Base-by-base conservation (phyloP, 2,888 invertebrate species). In the Lycaena phlaeas region DNA sequence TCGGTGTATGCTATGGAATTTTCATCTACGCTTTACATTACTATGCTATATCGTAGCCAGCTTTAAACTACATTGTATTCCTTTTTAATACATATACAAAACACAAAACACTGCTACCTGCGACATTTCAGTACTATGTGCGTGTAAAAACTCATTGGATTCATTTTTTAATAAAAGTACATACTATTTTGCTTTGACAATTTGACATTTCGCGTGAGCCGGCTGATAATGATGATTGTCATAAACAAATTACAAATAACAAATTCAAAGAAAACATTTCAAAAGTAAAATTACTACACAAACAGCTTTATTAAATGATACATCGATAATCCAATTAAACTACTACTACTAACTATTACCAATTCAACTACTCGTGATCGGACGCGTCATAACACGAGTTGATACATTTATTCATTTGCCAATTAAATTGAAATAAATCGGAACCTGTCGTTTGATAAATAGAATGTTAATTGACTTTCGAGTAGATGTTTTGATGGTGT, bases 1-100 rank as follows among this genome's bases (percentile, higher is more conserved):
- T 57, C 57, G 60, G 55, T 64, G 54, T 51, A 53, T 58, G 61
- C 55, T 50, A 56, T 43, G 37, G 39, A 42, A 48, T 43, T 42
- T 42, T 30, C 15, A 30, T 46, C 10, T 41, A 11, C 11, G 12
- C 5, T 11, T 12, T 30, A 30, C 30, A 42, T 42, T 37, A 42
- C n/a, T n/a, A n/a, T n/a, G n/a, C n/a, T n/a, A 41, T 40, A 30
- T 40, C 41, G 28, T 10, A 27, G 27, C 36, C 14, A 15, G 15
- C 14, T 14, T 11, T 28, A 30, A 25, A 26, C 22, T 7, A 6
- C 22, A 9, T n/a, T n/a, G n/a, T n/a, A n/a, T n/a, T n/a, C n/a
- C n/a, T n/a, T n/a, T n/a, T n/a, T n/a, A n/a, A n/a, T n/a, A n/a
- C n/a, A n/a, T n/a, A n/a, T n/a, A n/a, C n/a, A n/a, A n/a, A n/a